These are phyloP conservation scores for Spea multiplicata DNA, from an alignment of 2,113 vertebrate species.

Conservation along the genomic window DNA sequence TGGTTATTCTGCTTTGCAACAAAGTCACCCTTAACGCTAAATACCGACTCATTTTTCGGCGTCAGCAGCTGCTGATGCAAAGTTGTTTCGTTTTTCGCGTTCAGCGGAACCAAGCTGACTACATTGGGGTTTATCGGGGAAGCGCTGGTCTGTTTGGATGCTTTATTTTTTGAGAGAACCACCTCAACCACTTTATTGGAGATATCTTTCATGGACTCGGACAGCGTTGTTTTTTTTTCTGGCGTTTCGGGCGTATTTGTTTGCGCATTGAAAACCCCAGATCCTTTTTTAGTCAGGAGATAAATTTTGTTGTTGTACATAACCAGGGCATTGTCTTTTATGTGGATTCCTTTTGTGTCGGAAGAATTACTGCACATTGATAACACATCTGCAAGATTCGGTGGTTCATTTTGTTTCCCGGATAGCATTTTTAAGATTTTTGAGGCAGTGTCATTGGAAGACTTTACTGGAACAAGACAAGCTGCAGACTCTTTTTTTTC, in stretches of 20 bases:
- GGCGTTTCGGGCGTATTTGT: background rate
- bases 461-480: slow-evolving; percentile 67
- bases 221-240: background rate
- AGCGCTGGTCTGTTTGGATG: slow-evolving; percentile 49
- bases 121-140: slow-evolving; percentile 42
- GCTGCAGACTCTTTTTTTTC: slow-evolving; percentile 57
- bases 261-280: slow-evolving; percentile 53
- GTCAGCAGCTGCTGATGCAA: background rate
- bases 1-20: background rate
- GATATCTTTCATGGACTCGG: slow-evolving; percentile 55
- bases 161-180: slow-evolving; percentile 64
- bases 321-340: slow-evolving; percentile 75
- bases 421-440: slow-evolving; percentile 69
- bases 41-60: background rate
- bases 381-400: slow-evolving; percentile 51
- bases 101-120: slow-evolving; percentile 1
- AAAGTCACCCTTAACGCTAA: background rate
- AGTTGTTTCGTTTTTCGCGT: background rate
- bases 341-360: slow-evolving; percentile 54
- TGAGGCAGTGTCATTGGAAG: slow-evolving; percentile 66
- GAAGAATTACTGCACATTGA: slow-evolving; percentile 41
- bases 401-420: slow-evolving; percentile 53
- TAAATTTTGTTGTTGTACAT: slow-evolving; percentile 82
- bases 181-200: slow-evolving; percentile 63
- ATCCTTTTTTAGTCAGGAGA: slow-evolving; percentile 71